Base-by-base conservation (phyloP, 2,113 vertebrate genomes). In the Myrmecophaga tridactyla region DNA sequence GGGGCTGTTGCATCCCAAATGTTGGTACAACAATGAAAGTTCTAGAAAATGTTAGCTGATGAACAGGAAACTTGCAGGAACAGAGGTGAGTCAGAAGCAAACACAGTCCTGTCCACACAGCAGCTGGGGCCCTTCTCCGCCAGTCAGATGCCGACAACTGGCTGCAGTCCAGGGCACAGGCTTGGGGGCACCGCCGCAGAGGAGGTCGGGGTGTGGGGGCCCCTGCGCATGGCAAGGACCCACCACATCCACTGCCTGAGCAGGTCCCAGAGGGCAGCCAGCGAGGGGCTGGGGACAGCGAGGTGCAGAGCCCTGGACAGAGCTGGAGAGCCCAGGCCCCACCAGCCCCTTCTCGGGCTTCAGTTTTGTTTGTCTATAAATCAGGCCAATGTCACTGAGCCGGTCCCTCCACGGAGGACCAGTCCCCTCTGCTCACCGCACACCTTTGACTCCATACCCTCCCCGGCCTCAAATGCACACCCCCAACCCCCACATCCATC, bases 141-240 rank as follows among this genome's bases (percentile, higher is more conserved):
- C n/a, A n/a, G n/a, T n/a, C n/a, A n/a, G n/a, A n/a, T n/a, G n/a
- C n/a, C n/a, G n/a, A n/a, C n/a, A n/a, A n/a, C n/a, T n/a, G n/a
- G n/a, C n/a, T n/a, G n/a, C n/a, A 9, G 46, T 29, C 46, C 0
- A 6, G 25, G 39, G 34, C 6, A 39, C 46, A 20, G 2, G 4
- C 14, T 20, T 36, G 25, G 41, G 63, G 12, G 17, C 39, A 14
- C 25, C 0, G 27, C 4, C 46, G 4, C 17, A 6, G 3, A 15
- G 0, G 12, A 65, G 23, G 8, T 23, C 31, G 1, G 10, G 41
- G 4, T 1, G n/a, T 8, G 10, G 17, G 41, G 10, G 14, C 4
- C 4, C 2, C n/a, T 2, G 5, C 0, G 1, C n/a, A 43, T 18
- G 41, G 27, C 0, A 0, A 31, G 3, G 0, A 3, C 60, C 27